Conservation (phyloP, 2,113 vertebrate species). For the Harpagus bidentatus region DNA sequence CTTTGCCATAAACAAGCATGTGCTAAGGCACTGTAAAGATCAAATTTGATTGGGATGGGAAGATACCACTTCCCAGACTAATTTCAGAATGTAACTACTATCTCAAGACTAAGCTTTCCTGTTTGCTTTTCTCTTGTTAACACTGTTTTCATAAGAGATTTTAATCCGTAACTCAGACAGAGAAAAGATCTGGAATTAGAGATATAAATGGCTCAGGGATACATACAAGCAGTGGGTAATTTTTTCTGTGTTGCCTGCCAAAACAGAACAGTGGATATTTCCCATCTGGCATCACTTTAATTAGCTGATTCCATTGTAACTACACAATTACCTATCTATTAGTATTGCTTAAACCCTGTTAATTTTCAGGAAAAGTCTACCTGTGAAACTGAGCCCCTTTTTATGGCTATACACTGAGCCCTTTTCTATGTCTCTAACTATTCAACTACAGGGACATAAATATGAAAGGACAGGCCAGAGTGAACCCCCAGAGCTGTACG, state of each 20-base stretch:
- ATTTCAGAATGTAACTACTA: neutral
- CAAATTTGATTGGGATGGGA: neutral
- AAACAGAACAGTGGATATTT: constrained; percentile 40
- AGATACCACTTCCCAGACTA: neutral
- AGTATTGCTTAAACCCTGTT: constrained; percentile 17
- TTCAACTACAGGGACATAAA: neutral
- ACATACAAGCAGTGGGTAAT: neutral
- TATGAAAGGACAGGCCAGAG: neutral
- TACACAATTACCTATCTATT: constrained; percentile 46
- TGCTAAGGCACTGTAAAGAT: neutral
- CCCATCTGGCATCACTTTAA: constrained; percentile 52
- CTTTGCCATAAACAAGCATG: neutral
- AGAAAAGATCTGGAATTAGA: constrained; percentile 50
- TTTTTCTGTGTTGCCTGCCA: constrained; percentile 14
- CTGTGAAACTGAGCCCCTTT: neutral
- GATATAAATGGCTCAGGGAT: constrained; percentile 14
- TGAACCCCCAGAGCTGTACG: neutral
- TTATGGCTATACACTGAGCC: neutral
- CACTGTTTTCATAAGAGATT: constrained; percentile 22
- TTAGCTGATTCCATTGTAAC: constrained; percentile 46
- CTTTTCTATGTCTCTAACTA: neutral
- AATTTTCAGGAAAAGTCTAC: neutral
- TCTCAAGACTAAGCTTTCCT: neutral
- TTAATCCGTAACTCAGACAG: constrained; percentile 25
- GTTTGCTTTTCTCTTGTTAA: constrained; percentile 32